Evolutionary conservation across 2,797 vertebrate species (phyloP), one percentile per base, ranked within the genome.

Genomic region (Meda fulgida): DNA sequence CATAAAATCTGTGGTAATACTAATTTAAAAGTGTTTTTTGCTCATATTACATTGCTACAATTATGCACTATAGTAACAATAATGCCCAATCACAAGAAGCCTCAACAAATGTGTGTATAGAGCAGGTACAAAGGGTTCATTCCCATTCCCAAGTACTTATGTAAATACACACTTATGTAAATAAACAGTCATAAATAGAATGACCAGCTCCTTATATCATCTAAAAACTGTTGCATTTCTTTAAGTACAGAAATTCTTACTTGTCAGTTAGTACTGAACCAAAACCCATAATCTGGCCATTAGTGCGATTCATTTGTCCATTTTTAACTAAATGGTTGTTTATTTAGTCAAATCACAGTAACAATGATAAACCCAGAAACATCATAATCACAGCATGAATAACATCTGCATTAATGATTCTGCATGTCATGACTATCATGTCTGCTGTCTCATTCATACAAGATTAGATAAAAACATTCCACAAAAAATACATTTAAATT

Each of bases 121-220:
- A 31, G 60, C 60, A 65, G 26, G 26, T 51, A 31, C n/a, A 7
- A 5, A 1, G 31, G 11, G 46, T 53, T 78, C 8, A 46, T 11
- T 34, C 10, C 5, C 38, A 72, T 16, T 19, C 43, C 10, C 21
- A 31, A 5, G 21, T 6, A 46, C 18, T 58, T 77, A 10, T 34
- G 34, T 40, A 78, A 78, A 43, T 63, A 29, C 8, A 16, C 75
- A 40, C 23, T 38, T 38, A 38, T 6, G 55, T 18, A 78, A 71
- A 72, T 14, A 82, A 80, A 83, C 69, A 1, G 31, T 38, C 51
- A 63, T 34, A 60, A 73, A 66, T 4, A 9, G 51, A 81, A 72
- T 34, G 10, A 18, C n/a, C 4, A 53, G 23, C 11, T 18, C 7
- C 1, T 5, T 23, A 34, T 10, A 23, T 23, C 9, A 69, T 3